Evolutionary conservation across 1,140 invertebrate species (phyloP).

Genomic region (Drosophila varians): DNA sequence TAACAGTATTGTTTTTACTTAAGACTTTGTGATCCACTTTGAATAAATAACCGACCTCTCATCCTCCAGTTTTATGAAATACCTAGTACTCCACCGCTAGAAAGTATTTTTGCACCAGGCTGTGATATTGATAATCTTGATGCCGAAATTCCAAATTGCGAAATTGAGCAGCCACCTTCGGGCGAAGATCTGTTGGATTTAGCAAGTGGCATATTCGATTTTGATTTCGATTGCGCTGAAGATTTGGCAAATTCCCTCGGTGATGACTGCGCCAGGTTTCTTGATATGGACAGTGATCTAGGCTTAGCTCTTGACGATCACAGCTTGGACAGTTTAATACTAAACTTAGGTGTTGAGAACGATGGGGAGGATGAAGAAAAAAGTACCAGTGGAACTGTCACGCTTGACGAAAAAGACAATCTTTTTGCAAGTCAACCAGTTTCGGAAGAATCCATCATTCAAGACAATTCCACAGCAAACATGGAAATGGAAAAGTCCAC

Average conservation of each 20-base stretch:
- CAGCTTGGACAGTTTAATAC: slow-evolving; percentile 3
- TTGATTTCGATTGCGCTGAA: slow-evolving; percentile 41
- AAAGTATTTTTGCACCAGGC: slow-evolving; percentile 61
- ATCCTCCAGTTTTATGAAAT: slow-evolving; percentile 69
- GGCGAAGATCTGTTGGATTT: slow-evolving; percentile 46
- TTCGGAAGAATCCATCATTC: neutral
- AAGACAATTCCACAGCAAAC: slow-evolving; percentile 21
- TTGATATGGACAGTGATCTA: slow-evolving; percentile 56
- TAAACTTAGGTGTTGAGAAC: slow-evolving; percentile 14
- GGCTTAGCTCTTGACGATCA: slow-evolving; percentile 33
- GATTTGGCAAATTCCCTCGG: slow-evolving; percentile 50
- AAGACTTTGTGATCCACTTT: slow-evolving; percentile 61
- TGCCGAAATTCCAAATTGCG: slow-evolving; percentile 16
- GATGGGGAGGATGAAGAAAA: slow-evolving; percentile 13
- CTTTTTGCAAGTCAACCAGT: neutral
- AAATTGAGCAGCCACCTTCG: slow-evolving; percentile 3
- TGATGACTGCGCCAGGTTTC: slow-evolving; percentile 43
- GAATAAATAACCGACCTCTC: slow-evolving; percentile 71
- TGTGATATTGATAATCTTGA: slow-evolving; percentile 25
- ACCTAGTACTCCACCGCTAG: slow-evolving; percentile 40
- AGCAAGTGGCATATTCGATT: slow-evolving; percentile 47
- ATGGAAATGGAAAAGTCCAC: slow-evolving; percentile 30
- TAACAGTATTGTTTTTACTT: slow-evolving; percentile 51
- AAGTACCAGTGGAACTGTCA: neutral
- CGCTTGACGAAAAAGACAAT: slow-evolving; percentile 17